Conservation (phyloP, 2,797 vertebrate species). For the Anniella stebbinsi region DNA sequence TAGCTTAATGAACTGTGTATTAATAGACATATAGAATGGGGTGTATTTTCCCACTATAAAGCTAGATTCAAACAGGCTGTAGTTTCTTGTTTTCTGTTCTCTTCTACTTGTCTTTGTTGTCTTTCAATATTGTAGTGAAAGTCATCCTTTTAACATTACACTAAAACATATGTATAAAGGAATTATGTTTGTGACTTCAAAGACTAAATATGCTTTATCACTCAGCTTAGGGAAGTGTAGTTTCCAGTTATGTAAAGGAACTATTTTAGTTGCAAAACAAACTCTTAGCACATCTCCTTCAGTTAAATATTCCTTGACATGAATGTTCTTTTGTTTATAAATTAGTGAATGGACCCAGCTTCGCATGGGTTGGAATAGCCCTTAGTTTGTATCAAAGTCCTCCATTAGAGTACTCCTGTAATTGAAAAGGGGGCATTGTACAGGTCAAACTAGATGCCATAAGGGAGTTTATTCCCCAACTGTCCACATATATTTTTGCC, state of each 20-base stretch:
- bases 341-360: no score
- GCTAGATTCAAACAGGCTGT: slow-evolving; percentile 33
- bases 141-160: neutral
- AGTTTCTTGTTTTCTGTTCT: slow-evolving; percentile 32
- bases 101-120: neutral
- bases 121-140: slow-evolving; percentile 33
- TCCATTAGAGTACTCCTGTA: neutral
- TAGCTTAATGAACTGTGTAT: slow-evolving; percentile 74
- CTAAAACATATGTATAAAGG: slow-evolving; percentile 9
- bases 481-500: neutral
- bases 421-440: neutral
- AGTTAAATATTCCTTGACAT: neutral
- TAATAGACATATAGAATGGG: slow-evolving; percentile 64
- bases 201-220: neutral
- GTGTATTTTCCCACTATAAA: slow-evolving; percentile 49
- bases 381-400: no score
- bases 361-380: no score
- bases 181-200: slow-evolving; percentile 3
- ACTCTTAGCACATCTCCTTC: neutral
- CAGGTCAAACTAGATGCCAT: neutral
- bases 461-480: neutral
- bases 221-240: slow-evolving; percentile 4
- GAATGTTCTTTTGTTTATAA: no score
- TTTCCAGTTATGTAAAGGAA: slow-evolving; percentile 15
- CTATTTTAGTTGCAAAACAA: slow-evolving; percentile 16